Conservation (phyloP, 53 echinoderm and acorn worm genomes). For the Paracentrotus lividus region DNA sequence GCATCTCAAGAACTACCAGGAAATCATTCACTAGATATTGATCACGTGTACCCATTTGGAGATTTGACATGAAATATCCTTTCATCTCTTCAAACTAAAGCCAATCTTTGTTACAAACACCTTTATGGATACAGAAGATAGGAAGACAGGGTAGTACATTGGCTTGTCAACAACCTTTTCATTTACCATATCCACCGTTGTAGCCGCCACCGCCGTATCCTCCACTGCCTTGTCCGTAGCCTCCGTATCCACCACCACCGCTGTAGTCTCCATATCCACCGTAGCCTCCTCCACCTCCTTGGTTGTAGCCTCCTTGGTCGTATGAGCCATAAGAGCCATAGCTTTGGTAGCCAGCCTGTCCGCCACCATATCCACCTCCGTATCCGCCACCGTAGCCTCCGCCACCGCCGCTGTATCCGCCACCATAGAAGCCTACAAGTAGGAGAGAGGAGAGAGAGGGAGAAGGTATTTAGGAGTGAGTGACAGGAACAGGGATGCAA, state of each 20-base stretch:
- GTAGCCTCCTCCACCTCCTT: neutral
- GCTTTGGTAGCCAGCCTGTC: neutral
- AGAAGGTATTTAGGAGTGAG: neutral
- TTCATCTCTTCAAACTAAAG: neutral
- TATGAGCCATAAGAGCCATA: neutral
- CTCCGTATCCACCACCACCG: neutral
- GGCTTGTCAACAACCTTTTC: conserved; percentile 70
- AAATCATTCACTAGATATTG: no score
- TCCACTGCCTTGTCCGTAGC: neutral
- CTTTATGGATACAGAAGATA: neutral
- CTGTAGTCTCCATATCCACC: neutral
- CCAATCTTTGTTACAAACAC: neutral
- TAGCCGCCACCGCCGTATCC: neutral
- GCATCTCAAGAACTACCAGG: no score
- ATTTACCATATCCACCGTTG: conserved; percentile 70
- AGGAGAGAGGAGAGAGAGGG: neutral
- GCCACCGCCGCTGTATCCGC: neutral
- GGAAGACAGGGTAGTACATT: conserved; percentile 32
- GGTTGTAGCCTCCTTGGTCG: neutral
- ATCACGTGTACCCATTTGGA: no score
- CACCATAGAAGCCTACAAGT: conserved; percentile 36
- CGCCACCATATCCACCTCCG: neutral
- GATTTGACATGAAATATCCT: no score
- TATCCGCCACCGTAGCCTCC: neutral
- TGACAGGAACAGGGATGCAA: no score